Conservation (phyloP, 2,888 invertebrate species). For the Maniola hyperantus region DNA sequence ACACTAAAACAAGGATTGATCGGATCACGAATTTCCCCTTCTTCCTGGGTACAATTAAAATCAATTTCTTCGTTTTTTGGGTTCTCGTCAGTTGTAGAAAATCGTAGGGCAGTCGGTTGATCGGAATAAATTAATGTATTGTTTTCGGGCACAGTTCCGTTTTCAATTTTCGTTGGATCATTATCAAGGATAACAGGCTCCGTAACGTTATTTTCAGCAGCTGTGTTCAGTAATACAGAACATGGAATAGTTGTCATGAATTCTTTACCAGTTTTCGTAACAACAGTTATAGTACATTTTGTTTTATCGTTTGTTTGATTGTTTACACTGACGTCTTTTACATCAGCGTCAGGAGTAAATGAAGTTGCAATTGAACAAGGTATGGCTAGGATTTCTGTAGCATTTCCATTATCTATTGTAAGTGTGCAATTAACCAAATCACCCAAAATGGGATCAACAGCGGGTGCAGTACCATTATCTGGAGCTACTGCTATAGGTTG, state of each 20-base stretch:
- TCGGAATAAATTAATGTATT: constrained; percentile 42
- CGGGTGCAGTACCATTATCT: constrained; percentile 57
- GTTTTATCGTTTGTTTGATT: constrained; percentile 62
- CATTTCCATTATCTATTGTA: constrained; percentile 65
- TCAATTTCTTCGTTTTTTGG: constrained; percentile 41
- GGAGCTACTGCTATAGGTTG: constrained; percentile 74
- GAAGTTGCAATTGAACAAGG: constrained; percentile 79
- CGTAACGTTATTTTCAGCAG: constrained; percentile 77
- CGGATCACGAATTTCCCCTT: constrained; percentile 65
- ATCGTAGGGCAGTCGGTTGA: constrained; percentile 53
- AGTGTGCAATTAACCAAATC: constrained; percentile 75
- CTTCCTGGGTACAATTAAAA: constrained; percentile 56
- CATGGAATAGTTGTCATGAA: constrained; percentile 78
- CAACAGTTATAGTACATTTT: constrained; percentile 72
- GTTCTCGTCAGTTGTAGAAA: constrained; percentile 47
- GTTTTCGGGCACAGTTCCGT: constrained; percentile 42
- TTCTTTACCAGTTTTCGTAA: constrained; percentile 69
- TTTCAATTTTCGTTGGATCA: constrained; percentile 45
- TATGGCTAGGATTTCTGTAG: constrained; percentile 73
- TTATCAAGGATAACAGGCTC: constrained; percentile 58
- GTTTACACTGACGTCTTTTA: constrained; percentile 57
- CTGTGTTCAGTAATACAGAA: constrained; percentile 69
- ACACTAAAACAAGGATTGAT: constrained; percentile 71
- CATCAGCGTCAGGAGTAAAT: constrained; percentile 72
- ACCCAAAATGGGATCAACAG: constrained; percentile 64